These are phyloP conservation scores for Pseudochromis fuscus DNA, from an alignment of 2,797 vertebrate genomes.

Conservation along the genomic window DNA sequence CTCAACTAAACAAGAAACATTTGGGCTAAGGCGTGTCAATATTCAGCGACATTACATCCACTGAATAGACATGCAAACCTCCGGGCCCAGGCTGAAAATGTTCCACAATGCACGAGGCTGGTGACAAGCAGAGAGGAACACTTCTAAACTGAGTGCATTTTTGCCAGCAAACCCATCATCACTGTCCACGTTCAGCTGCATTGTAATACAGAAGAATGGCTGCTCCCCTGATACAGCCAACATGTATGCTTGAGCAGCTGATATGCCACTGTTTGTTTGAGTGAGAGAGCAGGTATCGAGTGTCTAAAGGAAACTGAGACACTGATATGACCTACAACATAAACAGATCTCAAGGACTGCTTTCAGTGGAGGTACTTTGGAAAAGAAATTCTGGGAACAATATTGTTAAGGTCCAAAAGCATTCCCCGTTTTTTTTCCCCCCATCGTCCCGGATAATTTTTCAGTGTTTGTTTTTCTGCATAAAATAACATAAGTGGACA, in stretches of 20 bases:
- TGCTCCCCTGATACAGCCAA: conserved; percentile 21
- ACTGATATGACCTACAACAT: neutral
- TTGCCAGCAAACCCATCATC: conserved; percentile 42
- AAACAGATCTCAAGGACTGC: conserved; percentile 2
- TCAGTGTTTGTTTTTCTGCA: too few relatives aligned
- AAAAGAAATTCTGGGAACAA: too few relatives aligned
- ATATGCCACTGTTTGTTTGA: conserved; percentile 23
- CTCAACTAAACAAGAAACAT: conserved; percentile 46
- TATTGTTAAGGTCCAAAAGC: too few relatives aligned
- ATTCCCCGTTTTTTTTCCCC: too few relatives aligned
- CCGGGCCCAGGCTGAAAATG: conserved; percentile 35
- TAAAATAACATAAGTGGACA: too few relatives aligned
- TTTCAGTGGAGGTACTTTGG: neutral
- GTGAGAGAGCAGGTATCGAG: conserved; percentile 2
- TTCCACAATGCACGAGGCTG: conserved; percentile 25
- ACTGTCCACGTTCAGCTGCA: conserved; percentile 25
- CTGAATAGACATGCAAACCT: conserved; percentile 39
- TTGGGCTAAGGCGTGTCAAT: conserved; percentile 26
- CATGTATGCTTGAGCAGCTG: conserved; percentile 8
- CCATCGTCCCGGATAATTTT: too few relatives aligned
- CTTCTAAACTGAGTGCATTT: conserved; percentile 44
- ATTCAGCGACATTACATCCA: conserved; percentile 21
- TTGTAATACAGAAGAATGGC: conserved; percentile 13
- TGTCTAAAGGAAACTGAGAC: conserved; percentile 13
- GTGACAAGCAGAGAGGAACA: conserved; percentile 25